Percentiles rank a stretch among this genome's conserved stretches.
These are phyloP conservation scores for Synodontis membranacea DNA, from an alignment of 2,113 vertebrate species.

Conservation along the genomic window DNA sequence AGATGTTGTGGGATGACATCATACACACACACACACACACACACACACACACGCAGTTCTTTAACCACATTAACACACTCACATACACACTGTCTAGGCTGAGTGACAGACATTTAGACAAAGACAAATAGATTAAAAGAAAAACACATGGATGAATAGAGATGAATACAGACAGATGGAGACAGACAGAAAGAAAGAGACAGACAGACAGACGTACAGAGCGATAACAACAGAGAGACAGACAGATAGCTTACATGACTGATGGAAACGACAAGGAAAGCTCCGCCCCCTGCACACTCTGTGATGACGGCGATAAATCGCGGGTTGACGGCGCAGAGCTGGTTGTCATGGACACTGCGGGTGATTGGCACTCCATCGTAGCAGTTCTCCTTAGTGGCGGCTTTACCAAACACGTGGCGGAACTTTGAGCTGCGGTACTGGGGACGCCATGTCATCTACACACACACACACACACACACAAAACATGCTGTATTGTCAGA, in stretches of 20 bases:
- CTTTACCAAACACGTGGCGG: slow-evolving; percentile 86
- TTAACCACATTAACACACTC: too few relatives aligned
- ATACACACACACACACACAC: neutral
- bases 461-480: slow-evolving; percentile 19
- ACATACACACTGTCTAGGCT: neutral
- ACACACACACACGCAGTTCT: neutral
- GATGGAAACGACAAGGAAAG: slow-evolving; percentile 88
- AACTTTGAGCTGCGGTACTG: slow-evolving; percentile 90
- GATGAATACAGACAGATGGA: too few relatives aligned
- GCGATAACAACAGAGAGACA: too few relatives aligned
- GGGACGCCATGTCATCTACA: slow-evolving; percentile 89
- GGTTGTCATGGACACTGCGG: slow-evolving; percentile 87
- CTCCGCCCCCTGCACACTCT: slow-evolving; percentile 84
- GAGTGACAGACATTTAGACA: neutral
- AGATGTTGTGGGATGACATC: too few relatives aligned
- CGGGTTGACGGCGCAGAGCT: slow-evolving; percentile 90
- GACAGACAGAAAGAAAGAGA: neutral
- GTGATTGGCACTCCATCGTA: slow-evolving; percentile 89
- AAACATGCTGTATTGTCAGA: neutral
- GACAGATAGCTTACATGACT: slow-evolving; percentile 75
- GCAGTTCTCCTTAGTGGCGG: slow-evolving; percentile 81
- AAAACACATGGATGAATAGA: neutral
- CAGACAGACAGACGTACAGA: neutral
- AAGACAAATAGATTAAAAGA: neutral
- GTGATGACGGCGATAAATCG: slow-evolving; percentile 91